These are phyloP conservation scores for Pristis pectinata DNA, from an alignment of 2,797 vertebrate species.

Conservation along the genomic window DNA sequence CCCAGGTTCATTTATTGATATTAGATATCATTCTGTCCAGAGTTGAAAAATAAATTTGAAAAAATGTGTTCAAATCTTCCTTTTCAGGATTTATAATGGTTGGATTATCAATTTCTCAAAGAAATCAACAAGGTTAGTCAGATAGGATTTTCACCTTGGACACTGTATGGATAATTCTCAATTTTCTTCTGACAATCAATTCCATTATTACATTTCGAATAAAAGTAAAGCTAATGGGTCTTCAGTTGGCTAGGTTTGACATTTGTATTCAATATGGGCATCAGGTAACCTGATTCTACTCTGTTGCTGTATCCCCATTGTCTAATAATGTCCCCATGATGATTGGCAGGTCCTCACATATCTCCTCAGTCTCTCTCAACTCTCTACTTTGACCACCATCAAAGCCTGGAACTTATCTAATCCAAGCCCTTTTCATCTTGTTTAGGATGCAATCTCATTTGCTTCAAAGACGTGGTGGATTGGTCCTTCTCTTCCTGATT, in stretches of 20 bases:
- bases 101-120: not conserved
- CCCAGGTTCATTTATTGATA: not conserved
- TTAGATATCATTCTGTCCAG: not conserved
- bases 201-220: not conserved
- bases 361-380: not conserved
- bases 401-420: not conserved
- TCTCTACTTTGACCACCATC: not conserved
- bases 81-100: not conserved
- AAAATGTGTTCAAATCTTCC: not conserved
- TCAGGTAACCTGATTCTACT: not conserved
- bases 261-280: not conserved
- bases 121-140: not conserved
- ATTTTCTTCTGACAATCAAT: not conserved
- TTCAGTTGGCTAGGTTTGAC: no score
- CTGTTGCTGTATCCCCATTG: not conserved
- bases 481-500: no score
- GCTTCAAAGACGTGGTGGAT: not conserved
- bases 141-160: not conserved
- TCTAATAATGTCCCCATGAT: not conserved
- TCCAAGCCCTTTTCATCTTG: not conserved
- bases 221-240: not conserved
- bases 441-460: slow-evolving; percentile 17
- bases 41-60: not conserved
- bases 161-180: not conserved
- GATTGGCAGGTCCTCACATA: not conserved